Evolutionary conservation across 2,888 invertebrate species (phyloP).

Genomic region (Chrysotoxum bicinctum): DNA sequence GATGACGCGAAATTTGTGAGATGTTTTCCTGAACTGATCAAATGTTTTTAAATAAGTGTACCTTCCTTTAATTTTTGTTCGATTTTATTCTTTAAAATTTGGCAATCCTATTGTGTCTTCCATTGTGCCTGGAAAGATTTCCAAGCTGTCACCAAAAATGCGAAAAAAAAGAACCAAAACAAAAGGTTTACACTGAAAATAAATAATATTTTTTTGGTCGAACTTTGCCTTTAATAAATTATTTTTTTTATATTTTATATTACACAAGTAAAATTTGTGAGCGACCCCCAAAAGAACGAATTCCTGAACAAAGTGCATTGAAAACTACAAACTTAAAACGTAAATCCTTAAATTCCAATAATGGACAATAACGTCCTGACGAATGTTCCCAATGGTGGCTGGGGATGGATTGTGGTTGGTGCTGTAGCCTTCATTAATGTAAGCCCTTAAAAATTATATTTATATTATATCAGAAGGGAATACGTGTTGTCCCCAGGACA

Average conservation of each 20-base stretch:
- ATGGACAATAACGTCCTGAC: constrained; percentile 45
- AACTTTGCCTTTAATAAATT: neutral
- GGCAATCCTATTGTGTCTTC: too few relatives aligned
- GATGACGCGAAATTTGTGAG: too few relatives aligned
- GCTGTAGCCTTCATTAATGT: constrained; percentile 87
- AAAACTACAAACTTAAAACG: neutral
- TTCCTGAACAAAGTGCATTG: neutral
- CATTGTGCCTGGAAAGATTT: too few relatives aligned
- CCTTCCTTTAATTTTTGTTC: too few relatives aligned
- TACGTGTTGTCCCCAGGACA: neutral
- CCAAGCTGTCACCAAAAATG: too few relatives aligned
- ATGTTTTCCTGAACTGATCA: too few relatives aligned
- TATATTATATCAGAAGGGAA: too few relatives aligned
- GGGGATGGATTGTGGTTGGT: constrained; percentile 88
- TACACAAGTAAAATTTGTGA: neutral
- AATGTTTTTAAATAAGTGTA: too few relatives aligned
- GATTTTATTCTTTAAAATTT: too few relatives aligned
- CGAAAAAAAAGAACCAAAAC: neutral
- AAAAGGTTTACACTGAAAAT: neutral
- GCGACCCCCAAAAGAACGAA: neutral
- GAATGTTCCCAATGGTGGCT: constrained; percentile 86
- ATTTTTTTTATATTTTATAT: neutral
- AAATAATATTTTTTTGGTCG: neutral
- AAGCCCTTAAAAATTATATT: constrained; percentile 78
- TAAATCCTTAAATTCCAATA: neutral